Base-by-base conservation (phyloP, 1,140 invertebrate species). In the Pseudomyrmex pallidus region DNA sequence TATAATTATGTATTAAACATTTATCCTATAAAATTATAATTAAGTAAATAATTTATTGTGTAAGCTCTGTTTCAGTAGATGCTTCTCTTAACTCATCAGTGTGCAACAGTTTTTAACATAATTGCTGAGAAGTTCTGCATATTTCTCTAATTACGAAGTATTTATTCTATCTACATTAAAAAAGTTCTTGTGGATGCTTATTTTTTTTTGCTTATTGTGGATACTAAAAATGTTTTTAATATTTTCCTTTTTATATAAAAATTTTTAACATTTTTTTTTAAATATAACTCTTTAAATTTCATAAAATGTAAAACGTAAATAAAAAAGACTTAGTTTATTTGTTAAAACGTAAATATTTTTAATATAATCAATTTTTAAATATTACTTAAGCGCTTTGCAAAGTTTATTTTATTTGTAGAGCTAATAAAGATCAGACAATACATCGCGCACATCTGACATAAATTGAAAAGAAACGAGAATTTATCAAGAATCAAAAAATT, bases 401-500 rank as follows among this genome's bases (percentile, higher is more conserved):
- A 73, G 8, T 73, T 54, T 2, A 2, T 15, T 12, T 50, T 7
- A 15, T 13, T 46, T 44, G 2, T 35, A 44, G 13, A 15, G 15
- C 12, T 1, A 25, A 74, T 74, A 25, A 62, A 74, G 44, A 52
- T 50, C 10, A n/a, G 4, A 25, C n/a, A 62, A 25, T 46, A 15
- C 46, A 9, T 46, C 12, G 13, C 12, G 2, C 13, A 54, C 9
- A 5, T 67, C 35, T 35, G 13, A 52, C 13, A 52, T 52, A 59
- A 80, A 59, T 5, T 3, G 12, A 80, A 59, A 48, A 13, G 3
- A 13, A 17, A 70, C 2, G 13, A 9, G 20, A 17, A n/a, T n/a
- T 3, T 7, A 12, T 76, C 44, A 5, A 13, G n/a, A 13, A 72
- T 22, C n/a, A 15, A 59, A 74, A 88, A 83, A 76, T 77, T 61